Percentiles rank a stretch among this genome's conserved stretches.
phyloP scores from a whole-genome alignment of 1,140 invertebrate species.

The Drosophila teissieri region DNA sequence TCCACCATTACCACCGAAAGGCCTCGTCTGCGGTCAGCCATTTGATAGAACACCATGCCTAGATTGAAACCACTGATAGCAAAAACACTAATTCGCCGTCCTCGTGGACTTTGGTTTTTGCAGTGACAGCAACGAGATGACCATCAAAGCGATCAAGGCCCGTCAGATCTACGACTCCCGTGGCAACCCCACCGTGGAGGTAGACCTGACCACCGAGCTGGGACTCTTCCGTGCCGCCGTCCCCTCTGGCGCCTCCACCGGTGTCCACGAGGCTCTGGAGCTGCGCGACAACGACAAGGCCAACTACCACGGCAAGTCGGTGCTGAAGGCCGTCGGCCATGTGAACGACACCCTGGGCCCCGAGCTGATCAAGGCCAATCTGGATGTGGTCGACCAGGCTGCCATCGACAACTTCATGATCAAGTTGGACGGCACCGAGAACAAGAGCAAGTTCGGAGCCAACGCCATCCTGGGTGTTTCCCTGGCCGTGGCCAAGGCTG shows the following conservation, averaged over 20 bases:
- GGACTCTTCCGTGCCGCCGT: slow-evolving; percentile 98
- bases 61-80: slow-evolving; percentile 2
- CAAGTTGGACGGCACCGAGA: slow-evolving; percentile 97
- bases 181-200: slow-evolving; percentile 99
- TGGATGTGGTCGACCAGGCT: slow-evolving; percentile 95
- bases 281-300: slow-evolving; percentile 96
- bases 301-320: slow-evolving; percentile 97
- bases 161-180: slow-evolving; percentile 99
- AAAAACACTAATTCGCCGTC: slow-evolving; percentile 1
- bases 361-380: slow-evolving; percentile 91
- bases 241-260: slow-evolving; percentile 98
- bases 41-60: slow-evolving; percentile 8
- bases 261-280: slow-evolving; percentile 98
- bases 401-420: slow-evolving; percentile 98
- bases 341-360: slow-evolving; percentile 95
- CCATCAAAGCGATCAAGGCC: slow-evolving; percentile 94
- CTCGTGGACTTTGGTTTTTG: slow-evolving; percentile 37
- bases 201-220: slow-evolving; percentile 92
- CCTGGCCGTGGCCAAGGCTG: slow-evolving; percentile 97
- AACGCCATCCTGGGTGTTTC: slow-evolving; percentile 99
- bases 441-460: slow-evolving; percentile 97
- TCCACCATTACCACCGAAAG: background rate
- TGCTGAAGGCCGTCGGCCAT: slow-evolving; percentile 96
- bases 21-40: slow-evolving; percentile 26
- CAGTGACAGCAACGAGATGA: slow-evolving; percentile 86